Evolutionary conservation across 2,113 vertebrate genomes (phyloP), one percentile per base, ranked within the genome.

Genomic region (Phyllostomus hastatus): DNA sequence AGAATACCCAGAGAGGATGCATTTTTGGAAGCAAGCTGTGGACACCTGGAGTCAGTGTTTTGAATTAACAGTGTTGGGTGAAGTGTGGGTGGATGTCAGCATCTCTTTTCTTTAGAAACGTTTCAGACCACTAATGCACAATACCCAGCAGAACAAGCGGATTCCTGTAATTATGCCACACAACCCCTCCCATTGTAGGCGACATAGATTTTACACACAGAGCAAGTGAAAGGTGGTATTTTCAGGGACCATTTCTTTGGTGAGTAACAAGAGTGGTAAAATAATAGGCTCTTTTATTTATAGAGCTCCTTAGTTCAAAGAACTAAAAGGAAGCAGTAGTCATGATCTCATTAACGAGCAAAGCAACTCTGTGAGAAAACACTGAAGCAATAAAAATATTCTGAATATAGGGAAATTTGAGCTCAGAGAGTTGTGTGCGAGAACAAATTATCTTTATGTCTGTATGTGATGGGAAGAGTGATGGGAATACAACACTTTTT

Each of bases 251-350:
- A 20, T 96, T 97, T 95, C 95, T 93, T 95, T 86, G 95, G 94
- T 95, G 86, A 96, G 89, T 92, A 97, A 95, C 83, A 94, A 96
- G 96, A 95, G 41, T 90, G 75, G 90, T 94, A 80, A 96, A 97
- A 98, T 95, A 97, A 97, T 95, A 97, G 95, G 43, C 59, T 91
- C 91, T 97, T 97, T 97, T 96, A 96, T 97, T 97, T 96, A 81
- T 90, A 95, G 86, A 94, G 91, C 81, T 80, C 35, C 83, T 96
- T 95, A 94, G 69, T 91, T 97, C 91, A 94, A 95, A 92, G 75
- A 91, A 57, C 80, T 97, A 95, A 96, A 96, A 98, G 88, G 89
- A 89, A 87, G 93, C 20, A 1, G 46, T 88, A 94, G 95, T 93
- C 87, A 97, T 97, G 96, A 97, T 98, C 97, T 98, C 95, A 97